These are phyloP conservation scores for Gallirallus australis DNA, from an alignment of 2,797 vertebrate genomes.

Conservation along the genomic window DNA sequence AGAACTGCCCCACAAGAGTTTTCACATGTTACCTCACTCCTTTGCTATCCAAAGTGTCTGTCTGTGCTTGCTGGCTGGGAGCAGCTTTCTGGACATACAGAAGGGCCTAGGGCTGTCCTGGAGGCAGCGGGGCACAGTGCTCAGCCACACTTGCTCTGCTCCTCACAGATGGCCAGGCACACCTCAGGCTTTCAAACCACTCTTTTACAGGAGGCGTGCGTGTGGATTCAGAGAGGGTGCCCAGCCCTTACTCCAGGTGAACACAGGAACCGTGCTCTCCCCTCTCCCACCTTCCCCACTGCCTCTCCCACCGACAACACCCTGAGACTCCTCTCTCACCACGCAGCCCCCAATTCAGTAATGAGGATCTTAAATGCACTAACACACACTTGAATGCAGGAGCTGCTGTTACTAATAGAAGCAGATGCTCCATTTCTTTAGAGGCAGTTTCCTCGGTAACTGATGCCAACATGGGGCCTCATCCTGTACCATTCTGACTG, in stretches of 20 bases:
- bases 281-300: not conserved
- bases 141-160: not conserved
- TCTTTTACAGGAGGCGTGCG: fast-evolving
- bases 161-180: fast-evolving
- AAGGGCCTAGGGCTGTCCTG: not conserved
- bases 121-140: fast-evolving
- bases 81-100: not conserved
- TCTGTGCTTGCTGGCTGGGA: not conserved
- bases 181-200: not conserved
- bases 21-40: not conserved
- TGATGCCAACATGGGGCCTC: not conserved
- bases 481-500: not conserved
- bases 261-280: fast-evolving
- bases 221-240: fast-evolving
- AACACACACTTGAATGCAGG: not conserved
- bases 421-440: slow-evolving; percentile 34
- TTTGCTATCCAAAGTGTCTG: fast-evolving
- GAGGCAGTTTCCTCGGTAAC: slow-evolving; percentile 2
- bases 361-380: not conserved
- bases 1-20: not conserved
- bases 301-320: fast-evolving
- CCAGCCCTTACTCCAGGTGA: fast-evolving
- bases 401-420: slow-evolving; percentile 53
- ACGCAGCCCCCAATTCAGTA: fast-evolving
- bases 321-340: not conserved